phyloP scores from a whole-genome alignment of 2,888 invertebrate species.

The Onthophagus sagittarius region DNA sequence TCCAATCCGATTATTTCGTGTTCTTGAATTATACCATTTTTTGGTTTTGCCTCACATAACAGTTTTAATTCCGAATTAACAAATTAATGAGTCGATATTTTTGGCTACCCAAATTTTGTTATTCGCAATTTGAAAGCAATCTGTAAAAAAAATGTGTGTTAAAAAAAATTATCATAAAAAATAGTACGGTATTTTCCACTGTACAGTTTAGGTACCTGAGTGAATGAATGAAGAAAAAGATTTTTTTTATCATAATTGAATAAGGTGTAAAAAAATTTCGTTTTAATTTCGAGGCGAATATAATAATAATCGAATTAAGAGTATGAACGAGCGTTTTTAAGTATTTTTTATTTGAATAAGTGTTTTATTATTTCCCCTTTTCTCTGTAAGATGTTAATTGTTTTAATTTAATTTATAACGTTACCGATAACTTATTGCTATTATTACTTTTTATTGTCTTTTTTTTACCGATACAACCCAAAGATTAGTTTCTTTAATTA shows the following conservation, averaged over 20 bases:
- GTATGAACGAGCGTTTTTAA: background rate
- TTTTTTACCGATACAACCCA: constrained; percentile 5
- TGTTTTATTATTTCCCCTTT: background rate
- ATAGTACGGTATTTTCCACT: background rate
- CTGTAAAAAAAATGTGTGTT: background rate
- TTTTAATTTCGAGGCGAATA: background rate
- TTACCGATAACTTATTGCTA: background rate
- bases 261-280: background rate
- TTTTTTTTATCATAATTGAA: background rate
- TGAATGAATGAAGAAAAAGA: background rate
- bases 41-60: no score
- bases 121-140: background rate
- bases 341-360: constrained; percentile 26
- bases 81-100: no score
- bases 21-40: no score
- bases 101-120: background rate
- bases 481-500: background rate
- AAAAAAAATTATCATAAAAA: background rate
- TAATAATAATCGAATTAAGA: background rate
- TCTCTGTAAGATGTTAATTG: background rate
- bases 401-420: background rate
- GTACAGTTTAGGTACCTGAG: background rate
- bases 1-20: no score
- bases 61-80: no score
- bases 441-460: background rate